phyloP scores from a whole-genome alignment of 2,113 vertebrate genomes.

The Corynorhinus townsendii region DNA sequence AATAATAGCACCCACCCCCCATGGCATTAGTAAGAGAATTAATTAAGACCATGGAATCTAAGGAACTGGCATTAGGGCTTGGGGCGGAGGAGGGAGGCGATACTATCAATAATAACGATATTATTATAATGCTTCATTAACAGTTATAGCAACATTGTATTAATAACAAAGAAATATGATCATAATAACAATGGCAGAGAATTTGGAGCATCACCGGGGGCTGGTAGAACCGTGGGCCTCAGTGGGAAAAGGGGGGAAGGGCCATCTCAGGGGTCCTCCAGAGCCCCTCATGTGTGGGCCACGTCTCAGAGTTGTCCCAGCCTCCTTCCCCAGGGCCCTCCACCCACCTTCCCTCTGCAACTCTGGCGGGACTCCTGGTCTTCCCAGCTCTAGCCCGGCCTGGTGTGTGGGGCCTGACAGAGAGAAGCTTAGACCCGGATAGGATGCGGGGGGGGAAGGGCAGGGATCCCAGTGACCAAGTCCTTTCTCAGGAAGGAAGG shows the following conservation, averaged over 20 bases:
- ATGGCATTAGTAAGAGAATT: neutral
- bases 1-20: too few relatives aligned
- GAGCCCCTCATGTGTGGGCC: neutral
- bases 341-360: neutral
- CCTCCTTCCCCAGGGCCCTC: neutral
- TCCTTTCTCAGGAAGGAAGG: neutral
- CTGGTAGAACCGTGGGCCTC: neutral
- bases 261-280: neutral
- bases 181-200: neutral
- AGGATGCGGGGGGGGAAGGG: accelerated
- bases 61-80: neutral
- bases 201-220: neutral
- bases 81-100: neutral
- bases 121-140: neutral
- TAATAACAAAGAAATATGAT: neutral
- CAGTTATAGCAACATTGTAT: neutral
- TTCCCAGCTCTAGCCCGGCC: neutral
- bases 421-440: neutral
- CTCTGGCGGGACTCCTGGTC: neutral
- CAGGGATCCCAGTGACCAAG: too few relatives aligned
- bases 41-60: neutral
- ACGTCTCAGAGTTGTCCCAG: neutral
- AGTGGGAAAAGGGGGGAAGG: neutral
- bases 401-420: neutral
- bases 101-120: too few relatives aligned